Base-by-base conservation (phyloP, 2,888 invertebrate genomes). In the Sympetrum striolatum region DNA sequence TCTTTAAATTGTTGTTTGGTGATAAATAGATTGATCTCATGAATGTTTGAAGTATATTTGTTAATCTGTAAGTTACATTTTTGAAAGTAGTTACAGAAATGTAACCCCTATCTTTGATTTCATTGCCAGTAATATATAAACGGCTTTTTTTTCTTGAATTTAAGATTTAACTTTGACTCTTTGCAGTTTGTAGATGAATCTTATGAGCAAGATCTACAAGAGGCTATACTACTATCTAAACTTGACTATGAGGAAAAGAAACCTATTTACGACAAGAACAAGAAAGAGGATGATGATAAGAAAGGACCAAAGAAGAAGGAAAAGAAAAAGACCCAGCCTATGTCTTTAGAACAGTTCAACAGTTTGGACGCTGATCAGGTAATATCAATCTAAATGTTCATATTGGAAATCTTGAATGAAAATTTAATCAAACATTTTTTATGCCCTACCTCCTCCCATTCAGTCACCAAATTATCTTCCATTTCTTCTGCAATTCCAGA, bases 261-360 rank as follows among this genome's bases (percentile, higher is more conserved):
- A 92, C 95, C 95, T 93, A 94, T 94, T 0, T 94, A 93, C 91
- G 92, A 92, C 25, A 92, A 92, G n/a, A 90, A 92, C 44, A 92
- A 92, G 90, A 92, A 92, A 48, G 92, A 92, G 90, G 92, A 92
- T 37, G 92, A 92, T 2, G 95, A 95, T 91, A 95, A 95, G 91
- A 94, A 94, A 81, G 93, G 93, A 2, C 53, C 15, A 3, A 94
- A 94, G 0, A 94, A 94, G 91, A 95, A 95, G 92, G 95, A 95
- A 92, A 95, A 95, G 91, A 96, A 96, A 92, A 96, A 96, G 93
- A 95, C 93, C 2, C 93, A 93, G 31, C 92, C 96, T 0, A 97
- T 97, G 96, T 96, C 96, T 91, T 94, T 97, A 91, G 96, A 96
- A 91, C 96, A 97, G 93, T 97, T 97, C 93, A 96, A 96, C 93